phyloP scores from a whole-genome alignment of 2,797 vertebrate genomes.

The Paratrypauchen microcephalus region DNA sequence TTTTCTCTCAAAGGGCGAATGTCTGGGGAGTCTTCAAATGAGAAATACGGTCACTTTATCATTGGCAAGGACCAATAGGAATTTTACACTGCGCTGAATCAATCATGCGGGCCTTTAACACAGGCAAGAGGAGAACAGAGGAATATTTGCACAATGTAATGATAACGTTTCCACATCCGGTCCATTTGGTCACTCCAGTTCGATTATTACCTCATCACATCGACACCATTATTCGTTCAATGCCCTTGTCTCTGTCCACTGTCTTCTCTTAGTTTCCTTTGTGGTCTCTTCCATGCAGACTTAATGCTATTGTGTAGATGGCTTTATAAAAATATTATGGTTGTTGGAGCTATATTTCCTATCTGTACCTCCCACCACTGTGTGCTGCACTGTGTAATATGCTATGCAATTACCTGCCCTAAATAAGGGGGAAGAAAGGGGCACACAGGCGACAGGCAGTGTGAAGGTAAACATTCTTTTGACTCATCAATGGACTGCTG shows the following conservation, averaged over 20 bases:
- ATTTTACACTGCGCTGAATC: slow-evolving; percentile 60
- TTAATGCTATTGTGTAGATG: slow-evolving; percentile 7
- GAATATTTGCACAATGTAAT: slow-evolving; percentile 59
- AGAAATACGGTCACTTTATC: slow-evolving; percentile 67
- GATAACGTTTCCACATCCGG: slow-evolving; percentile 49
- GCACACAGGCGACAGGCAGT: too few relatives aligned
- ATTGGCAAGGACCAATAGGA: slow-evolving; percentile 55
- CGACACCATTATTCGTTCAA: slow-evolving; percentile 10
- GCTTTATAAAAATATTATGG: neutral
- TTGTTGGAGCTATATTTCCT: too few relatives aligned
- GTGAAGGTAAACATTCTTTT: too few relatives aligned
- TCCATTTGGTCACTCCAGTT: slow-evolving; percentile 49
- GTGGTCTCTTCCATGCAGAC: slow-evolving; percentile 9
- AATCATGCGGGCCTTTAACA: slow-evolving; percentile 58
- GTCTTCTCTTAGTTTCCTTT: slow-evolving; percentile 5
- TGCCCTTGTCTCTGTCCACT: slow-evolving; percentile 17
- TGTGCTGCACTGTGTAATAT: too few relatives aligned
- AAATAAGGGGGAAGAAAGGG: too few relatives aligned
- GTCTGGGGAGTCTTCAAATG: slow-evolving; percentile 68
- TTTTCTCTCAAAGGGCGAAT: slow-evolving; percentile 63
- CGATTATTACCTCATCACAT: slow-evolving; percentile 36
- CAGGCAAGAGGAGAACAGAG: slow-evolving; percentile 42
- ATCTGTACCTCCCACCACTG: too few relatives aligned
- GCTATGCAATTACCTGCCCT: too few relatives aligned
- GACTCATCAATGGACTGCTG: too few relatives aligned